Evolutionary conservation across 2,113 vertebrate genomes (phyloP).

Genomic region (Orthonyx spaldingii): DNA sequence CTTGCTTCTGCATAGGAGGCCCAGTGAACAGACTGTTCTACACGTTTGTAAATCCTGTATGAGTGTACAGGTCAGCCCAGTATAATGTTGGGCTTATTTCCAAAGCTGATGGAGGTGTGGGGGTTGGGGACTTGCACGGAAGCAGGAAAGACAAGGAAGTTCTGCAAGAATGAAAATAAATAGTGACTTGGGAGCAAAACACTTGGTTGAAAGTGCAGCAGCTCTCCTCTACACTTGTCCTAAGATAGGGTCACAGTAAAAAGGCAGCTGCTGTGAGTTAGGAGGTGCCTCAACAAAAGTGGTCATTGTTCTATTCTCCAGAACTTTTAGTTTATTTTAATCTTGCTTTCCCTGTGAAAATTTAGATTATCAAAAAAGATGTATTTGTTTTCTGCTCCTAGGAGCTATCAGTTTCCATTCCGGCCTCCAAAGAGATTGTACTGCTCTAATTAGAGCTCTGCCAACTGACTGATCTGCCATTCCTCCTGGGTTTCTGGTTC

Average conservation of each 20-base stretch:
- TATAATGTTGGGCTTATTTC: neutral
- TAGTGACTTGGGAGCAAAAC: neutral
- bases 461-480: neutral
- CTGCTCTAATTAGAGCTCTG: neutral
- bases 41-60: neutral
- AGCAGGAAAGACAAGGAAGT: neutral
- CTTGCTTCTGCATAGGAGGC: neutral
- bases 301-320: neutral
- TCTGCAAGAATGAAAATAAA: neutral
- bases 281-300: neutral
- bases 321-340: neutral
- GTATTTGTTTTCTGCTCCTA: neutral
- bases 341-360: neutral
- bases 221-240: neutral
- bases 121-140: neutral
- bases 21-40: neutral
- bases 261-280: neutral
- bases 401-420: neutral
- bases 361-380: neutral
- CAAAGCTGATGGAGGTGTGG: neutral
- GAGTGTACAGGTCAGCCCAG: neutral
- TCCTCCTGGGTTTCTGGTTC: neutral
- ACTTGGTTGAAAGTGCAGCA: neutral
- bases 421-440: neutral
- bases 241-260: neutral